Evolutionary conservation across 2,888 invertebrate species (phyloP).

Genomic region (Ennomos erosarius): DNA sequence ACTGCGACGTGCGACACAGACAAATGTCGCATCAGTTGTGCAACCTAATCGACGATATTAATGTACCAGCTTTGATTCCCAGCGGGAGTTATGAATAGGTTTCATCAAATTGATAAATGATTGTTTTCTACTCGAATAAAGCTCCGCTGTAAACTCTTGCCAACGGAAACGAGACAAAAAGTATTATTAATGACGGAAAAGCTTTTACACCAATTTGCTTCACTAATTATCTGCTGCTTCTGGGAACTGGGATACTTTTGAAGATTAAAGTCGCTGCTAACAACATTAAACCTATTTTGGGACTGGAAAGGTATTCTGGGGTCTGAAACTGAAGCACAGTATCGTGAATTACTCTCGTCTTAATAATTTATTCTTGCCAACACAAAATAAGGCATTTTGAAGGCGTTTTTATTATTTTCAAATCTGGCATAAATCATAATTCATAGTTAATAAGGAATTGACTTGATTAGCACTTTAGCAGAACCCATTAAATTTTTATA

Average conservation of each 20-base stretch:
- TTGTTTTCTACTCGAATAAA: constrained; percentile 26
- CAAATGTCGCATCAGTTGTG: not conserved
- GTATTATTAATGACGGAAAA: constrained; percentile 16
- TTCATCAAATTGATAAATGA: constrained; percentile 32
- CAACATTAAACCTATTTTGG: constrained; percentile 7
- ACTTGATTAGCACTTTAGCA: no score
- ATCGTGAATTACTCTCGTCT: no score
- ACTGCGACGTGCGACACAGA: not conserved
- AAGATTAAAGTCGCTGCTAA: constrained; percentile 1
- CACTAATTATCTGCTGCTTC: constrained; percentile 15
- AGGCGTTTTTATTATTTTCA: no score
- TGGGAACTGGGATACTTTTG: constrained; percentile 5
- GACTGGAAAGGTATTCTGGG: not conserved
- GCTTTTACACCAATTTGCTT: constrained; percentile 20
- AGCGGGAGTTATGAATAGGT: constrained; percentile 19
- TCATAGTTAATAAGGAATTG: no score
- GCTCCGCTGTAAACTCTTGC: constrained; percentile 18
- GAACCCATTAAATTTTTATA: no score
- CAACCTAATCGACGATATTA: constrained; percentile 4
- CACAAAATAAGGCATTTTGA: no score
- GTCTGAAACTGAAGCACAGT: no score
- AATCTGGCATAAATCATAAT: no score
- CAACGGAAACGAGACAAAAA: constrained; percentile 19
- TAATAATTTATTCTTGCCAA: no score
- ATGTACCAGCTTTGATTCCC: constrained; percentile 17